Base-by-base conservation (phyloP, 2,888 invertebrate species). In the Drosophila kuntzei region DNA sequence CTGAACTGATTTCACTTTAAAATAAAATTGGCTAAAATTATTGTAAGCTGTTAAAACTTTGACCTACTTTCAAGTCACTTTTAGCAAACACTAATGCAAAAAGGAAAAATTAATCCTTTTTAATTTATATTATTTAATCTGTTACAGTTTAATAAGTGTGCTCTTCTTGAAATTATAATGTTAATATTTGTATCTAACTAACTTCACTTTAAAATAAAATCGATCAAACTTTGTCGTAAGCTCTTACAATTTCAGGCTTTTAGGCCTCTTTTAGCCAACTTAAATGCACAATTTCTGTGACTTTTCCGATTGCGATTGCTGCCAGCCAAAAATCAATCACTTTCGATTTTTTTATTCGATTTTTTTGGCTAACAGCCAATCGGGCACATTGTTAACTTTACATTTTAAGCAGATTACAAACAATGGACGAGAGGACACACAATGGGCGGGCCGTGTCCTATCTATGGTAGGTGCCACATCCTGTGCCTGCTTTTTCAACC, bases 401-500 rank as follows among this genome's bases (percentile, higher is more conserved):
- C 79, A 78, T 84, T 76, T 89, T 85, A 84, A 84, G 88, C 76
- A 87, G 85, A 89, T 89, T 89, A 81, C 89, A 85, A 89, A 67
- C 77, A 77, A 60, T 54, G 63, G 58, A 61, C 43, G 49, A 43
- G 43, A 51, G 18, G 11, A 43, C 58, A 34, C 58, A 34, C 32
- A 61, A 39, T 46, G 41, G 47, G 50, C n/a, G 49, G 46, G 16
- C 49, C 20, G 41, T 74, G 62, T 49, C 39, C 69, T 55, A 58
- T 18, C 29, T 20, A 14, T 34, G 22, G 55, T 41, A 60, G 55
- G 72, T 72, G 53, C 27, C 60, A 61, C 76, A 66, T 64, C 54
- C 59, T 60, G 61, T 67, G 55, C 29, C 49, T 61, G 16, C 60
- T 47, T 32, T 57, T 36, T 25, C 43, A 43, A 34, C 70, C 47